Evolutionary conservation across 2,888 invertebrate genomes (phyloP).

Genomic region (Malachius bipustulatus): DNA sequence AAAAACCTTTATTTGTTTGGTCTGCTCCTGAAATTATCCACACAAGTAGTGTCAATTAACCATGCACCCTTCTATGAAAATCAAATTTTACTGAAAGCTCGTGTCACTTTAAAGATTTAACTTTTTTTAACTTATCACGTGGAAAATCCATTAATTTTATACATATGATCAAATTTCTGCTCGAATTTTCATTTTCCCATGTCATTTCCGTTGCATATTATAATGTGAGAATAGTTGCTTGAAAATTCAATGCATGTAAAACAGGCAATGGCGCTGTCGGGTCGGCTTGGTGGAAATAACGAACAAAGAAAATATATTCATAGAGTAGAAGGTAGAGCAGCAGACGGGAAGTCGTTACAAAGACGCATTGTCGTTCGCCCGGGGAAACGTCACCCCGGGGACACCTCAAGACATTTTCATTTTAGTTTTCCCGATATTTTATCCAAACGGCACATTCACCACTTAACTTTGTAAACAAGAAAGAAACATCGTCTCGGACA

Average conservation of each 20-base stretch:
- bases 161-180: no score
- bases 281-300: slow-evolving; percentile 20
- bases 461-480: slow-evolving; percentile 19
- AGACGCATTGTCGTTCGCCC: slow-evolving; percentile 40
- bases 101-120: no score
- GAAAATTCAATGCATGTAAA: slow-evolving; percentile 39
- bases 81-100: no score
- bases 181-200: no score
- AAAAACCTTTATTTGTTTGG: no score
- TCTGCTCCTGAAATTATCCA: no score
- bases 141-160: no score
- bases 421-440: slow-evolving; percentile 33
- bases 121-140: no score
- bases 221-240: slow-evolving; percentile 14
- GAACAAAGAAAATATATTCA: slow-evolving; percentile 30
- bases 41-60: no score
- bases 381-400: slow-evolving; percentile 33
- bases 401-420: slow-evolving; percentile 36
- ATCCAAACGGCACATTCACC: slow-evolving; percentile 25
- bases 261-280: slow-evolving; percentile 23
- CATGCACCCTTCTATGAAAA: no score
- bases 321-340: slow-evolving; percentile 28
- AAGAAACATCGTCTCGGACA: no score
- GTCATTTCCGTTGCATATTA: no score
- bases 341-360: slow-evolving; percentile 30